Base-by-base conservation (phyloP, 2,113 vertebrate species). In the Emydocephalus ijimae region DNA sequence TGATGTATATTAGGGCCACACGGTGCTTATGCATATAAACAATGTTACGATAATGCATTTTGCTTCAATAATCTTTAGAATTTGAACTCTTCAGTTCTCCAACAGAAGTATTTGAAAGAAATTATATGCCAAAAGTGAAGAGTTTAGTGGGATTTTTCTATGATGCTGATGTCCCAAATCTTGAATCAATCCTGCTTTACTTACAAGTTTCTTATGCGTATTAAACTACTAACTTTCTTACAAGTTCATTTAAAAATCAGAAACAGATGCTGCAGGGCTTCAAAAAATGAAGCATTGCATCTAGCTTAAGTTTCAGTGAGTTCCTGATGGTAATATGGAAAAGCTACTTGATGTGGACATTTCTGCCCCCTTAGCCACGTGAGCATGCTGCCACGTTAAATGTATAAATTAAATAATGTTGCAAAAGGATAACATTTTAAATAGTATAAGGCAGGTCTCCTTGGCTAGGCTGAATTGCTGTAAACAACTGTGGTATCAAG, bases 71-170 rank as follows among this genome's bases (percentile, higher is more conserved):
- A 23, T 48, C 85, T 29, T 90, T 29, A 90, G 11, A 0, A 0
- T 50, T 95, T 93, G 92, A 86, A 45, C 59, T 88, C 48, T 93
- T 93, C 91, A 90, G 91, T 91, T 88, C 29, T 93, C 59, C 86
- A 18, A 86, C 93, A 91, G 20, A 94, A 93, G 91, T 93, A 61
- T 57, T 85, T 48, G 20, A 74, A 90, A 95, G 88, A 55, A 94
- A 89, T 94, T 93, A 91, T 94, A 12, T 93, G 43, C 91, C 90
- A 90, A 94, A 93, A 7, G 6, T 92, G 45, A 90, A 92, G 45
- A 12, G 85, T 90, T 87, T 93, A 92, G 89, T 55, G 69, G 50
- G 90, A 56, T 91, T 85, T 85, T 55, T 55, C 55, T 54, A 90
- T 74, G n/a, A 74, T 15, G 14, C n/a, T 74, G n/a, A 74, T 43